Evolutionary conservation across 2,888 invertebrate genomes (phyloP), one percentile per base, ranked within the genome.

Genomic region (Chironomus tentans): DNA sequence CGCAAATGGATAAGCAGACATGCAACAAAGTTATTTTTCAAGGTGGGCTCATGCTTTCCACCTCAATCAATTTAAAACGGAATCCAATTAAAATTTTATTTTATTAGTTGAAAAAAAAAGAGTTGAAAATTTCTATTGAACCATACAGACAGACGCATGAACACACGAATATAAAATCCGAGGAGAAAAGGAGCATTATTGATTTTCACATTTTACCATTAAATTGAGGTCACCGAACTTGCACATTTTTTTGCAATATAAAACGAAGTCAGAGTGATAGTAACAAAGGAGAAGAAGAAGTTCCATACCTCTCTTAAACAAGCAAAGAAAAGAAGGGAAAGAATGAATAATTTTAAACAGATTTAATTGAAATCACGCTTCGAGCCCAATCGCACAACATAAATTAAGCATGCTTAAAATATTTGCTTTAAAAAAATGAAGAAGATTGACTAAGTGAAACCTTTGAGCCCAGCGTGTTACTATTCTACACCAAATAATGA

Each of bases 81-180:
- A 6, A 56, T 56, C 18, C 56, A 56, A 56, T 56, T 56, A 56
- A 18, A 15, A 50, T 13, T 50, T 56, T 18, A 15, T 18, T 38
- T 38, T 38, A 38, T 38, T 38, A 10, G 38, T 2, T 0, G 10
- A 10, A 38, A 38, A 38, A 38, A 38, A 2, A 10, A 10, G 38
- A 38, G 10, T 38, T 38, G 2, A 38, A 38, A 38, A 38, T 38
- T 38, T 38, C 38, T 22, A 65, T 18, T 65, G 65, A 13, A 24
- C 22, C n/a, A 65, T 65, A 22, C 65, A 65, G 68, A 74, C 74
- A 65, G 74, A 74, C 74, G 74, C 74, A 74, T 74, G 74, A 47
- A 68, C 74, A n/a, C 65, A 65, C 65, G 65, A 24, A 24, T 65
- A 22, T 22, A 56, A 18, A 13, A 65, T 65, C 65, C 65, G 65